phyloP scores from a whole-genome alignment of 2,797 vertebrate species.

The Tenualosa ilisha region DNA sequence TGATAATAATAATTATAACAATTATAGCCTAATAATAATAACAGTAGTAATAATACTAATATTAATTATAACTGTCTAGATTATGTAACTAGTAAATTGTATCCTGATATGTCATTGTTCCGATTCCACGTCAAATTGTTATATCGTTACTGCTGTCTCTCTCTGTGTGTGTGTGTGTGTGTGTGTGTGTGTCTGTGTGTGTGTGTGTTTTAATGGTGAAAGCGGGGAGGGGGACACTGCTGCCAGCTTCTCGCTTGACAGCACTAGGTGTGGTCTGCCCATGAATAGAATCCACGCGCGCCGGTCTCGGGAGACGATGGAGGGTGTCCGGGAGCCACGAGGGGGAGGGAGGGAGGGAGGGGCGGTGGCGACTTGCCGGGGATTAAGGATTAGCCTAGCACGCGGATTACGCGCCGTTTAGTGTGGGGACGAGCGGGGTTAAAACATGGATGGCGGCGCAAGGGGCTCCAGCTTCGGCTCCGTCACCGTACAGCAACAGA shows the following conservation, averaged over 20 bases:
- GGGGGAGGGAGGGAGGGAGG: slow-evolving; percentile 24
- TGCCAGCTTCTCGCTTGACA: slow-evolving; percentile 43
- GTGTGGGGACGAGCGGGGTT: slow-evolving; percentile 67
- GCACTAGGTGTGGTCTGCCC: slow-evolving; percentile 48
- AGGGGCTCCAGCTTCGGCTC: slow-evolving; percentile 34
- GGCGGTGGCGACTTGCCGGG: slow-evolving; percentile 65
- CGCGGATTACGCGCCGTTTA: slow-evolving; percentile 68
- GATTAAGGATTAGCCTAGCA: slow-evolving; percentile 80
- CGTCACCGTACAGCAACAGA: slow-evolving; percentile 26
- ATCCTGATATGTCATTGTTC: slow-evolving; percentile 13
- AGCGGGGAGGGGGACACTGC: background rate
- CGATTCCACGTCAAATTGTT: background rate
- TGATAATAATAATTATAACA: background rate
- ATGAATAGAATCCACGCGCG: slow-evolving; percentile 40
- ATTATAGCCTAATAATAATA: background rate
- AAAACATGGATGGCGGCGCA: slow-evolving; percentile 66
- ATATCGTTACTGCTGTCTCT: slow-evolving; percentile 23
- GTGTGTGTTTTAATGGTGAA: background rate
- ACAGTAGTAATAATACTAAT: background rate
- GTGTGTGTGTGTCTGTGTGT: background rate
- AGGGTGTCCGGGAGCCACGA: slow-evolving; percentile 34
- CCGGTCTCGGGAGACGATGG: slow-evolving; percentile 35
- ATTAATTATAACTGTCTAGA: background rate
- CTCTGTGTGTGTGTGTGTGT: background rate
- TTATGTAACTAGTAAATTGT: no score